Conservation (phyloP, 2,113 vertebrate genomes). For the Otus sunia region DNA sequence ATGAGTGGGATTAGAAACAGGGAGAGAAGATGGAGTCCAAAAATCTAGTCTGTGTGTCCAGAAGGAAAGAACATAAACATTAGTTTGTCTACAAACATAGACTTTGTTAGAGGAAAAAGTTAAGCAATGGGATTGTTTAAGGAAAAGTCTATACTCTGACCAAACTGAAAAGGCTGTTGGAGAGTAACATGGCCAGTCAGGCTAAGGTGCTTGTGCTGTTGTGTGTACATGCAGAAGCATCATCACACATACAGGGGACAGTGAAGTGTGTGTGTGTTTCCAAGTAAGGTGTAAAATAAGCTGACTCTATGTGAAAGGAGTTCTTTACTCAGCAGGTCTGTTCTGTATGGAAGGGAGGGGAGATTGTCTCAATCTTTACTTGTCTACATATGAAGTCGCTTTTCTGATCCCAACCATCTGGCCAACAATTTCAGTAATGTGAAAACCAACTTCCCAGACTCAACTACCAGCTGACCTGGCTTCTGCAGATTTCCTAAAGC, state of each 20-base stretch:
- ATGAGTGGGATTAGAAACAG: not conserved
- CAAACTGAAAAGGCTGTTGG: not conserved
- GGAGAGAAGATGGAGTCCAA: not conserved
- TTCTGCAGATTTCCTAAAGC: not conserved
- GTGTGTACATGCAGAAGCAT: not conserved
- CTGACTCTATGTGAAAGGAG: not conserved
- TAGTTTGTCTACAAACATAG: not conserved
- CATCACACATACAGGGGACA: not conserved
- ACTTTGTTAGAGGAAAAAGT: not conserved
- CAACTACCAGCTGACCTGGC: fast-evolving
- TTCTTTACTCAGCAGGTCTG: not conserved
- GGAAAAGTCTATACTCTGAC: not conserved
- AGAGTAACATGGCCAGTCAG: not conserved
- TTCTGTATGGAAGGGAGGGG: not conserved
- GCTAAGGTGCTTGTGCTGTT: not conserved
- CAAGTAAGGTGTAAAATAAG: not conserved
- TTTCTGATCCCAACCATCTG: not conserved
- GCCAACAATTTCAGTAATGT: not conserved
- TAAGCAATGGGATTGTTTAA: not conserved
- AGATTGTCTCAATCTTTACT: not conserved
- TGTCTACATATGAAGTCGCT: not conserved
- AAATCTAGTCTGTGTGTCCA: not conserved
- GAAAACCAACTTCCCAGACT: not conserved
- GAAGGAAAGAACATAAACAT: not conserved
- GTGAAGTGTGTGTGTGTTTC: not conserved